Percentiles rank a stretch among this genome's conserved stretches.
Conservation (phyloP, 2,888 invertebrate species). For the Caenorhabditis sulstoni region DNA sequence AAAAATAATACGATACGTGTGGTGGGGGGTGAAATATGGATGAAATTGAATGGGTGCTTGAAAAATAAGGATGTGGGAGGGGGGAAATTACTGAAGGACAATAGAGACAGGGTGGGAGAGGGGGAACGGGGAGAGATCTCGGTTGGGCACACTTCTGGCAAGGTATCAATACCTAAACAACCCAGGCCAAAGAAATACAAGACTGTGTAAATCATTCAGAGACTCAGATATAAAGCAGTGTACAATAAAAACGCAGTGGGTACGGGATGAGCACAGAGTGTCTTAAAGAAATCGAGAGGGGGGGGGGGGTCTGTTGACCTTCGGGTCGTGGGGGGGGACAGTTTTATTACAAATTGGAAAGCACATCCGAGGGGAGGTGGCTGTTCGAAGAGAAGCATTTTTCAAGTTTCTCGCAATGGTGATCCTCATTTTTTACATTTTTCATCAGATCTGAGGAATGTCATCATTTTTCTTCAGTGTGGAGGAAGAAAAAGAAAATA, state of each 20-base stretch:
- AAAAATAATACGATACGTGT: not conserved
- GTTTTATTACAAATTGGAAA: not conserved
- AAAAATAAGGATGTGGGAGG: no score
- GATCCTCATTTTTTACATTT: not conserved
- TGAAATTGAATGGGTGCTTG: no score
- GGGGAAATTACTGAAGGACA: no score
- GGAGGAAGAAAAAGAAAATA: not conserved
- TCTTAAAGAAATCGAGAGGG: not conserved
- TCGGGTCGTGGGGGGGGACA: no score
- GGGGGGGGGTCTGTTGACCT: not conserved
- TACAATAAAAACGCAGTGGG: no score
- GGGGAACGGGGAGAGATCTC: constrained; percentile 16
- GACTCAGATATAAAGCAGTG: no score
- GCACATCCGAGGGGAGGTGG: not conserved
- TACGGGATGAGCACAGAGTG: no score
- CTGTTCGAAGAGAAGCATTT: no score
- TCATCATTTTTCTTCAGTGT: not conserved
- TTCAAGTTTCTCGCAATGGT: not conserved
- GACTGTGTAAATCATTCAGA: not conserved
- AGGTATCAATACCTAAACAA: constrained; percentile 35
- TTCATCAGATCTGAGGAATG: not conserved
- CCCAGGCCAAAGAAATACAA: constrained; percentile 21
- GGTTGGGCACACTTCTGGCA: constrained; percentile 17
- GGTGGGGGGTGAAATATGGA: no score
- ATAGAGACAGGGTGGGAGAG: no score